Percentiles rank a stretch among this genome's conserved stretches.
These are phyloP conservation scores for Athalia rosae DNA, from an alignment of 2,888 invertebrate genomes.

Conservation along the genomic window DNA sequence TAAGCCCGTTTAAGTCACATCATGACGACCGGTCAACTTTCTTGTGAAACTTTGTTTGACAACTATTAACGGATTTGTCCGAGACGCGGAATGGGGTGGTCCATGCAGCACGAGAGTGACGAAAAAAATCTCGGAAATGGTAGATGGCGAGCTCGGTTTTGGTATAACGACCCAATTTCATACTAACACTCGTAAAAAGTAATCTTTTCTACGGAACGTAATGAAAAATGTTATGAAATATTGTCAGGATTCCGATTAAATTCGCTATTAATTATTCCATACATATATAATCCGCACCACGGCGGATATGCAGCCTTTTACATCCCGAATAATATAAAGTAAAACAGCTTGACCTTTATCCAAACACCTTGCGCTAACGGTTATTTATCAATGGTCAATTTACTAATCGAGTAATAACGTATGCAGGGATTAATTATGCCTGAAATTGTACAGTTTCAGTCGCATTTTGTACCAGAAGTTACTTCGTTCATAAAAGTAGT, in stretches of 20 bases:
- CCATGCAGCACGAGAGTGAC: too few relatives aligned
- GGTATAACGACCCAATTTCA: conserved; percentile 38
- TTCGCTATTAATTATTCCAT: background rate
- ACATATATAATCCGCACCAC: too few relatives aligned
- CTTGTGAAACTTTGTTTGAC: conserved; percentile 21
- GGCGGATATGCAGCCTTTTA: too few relatives aligned
- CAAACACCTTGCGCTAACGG: background rate
- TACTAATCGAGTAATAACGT: background rate
- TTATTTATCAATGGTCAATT: background rate
- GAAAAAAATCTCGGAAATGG: conserved; percentile 12
- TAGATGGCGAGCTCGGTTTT: conserved; percentile 37
- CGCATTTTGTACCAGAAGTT: too few relatives aligned
- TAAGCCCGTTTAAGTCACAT: conserved; percentile 3
- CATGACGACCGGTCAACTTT: conserved; percentile 19
- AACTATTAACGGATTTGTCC: conserved; percentile 39
- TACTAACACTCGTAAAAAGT: conserved; percentile 34
- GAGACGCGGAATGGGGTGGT: background rate
- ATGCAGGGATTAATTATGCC: too few relatives aligned
- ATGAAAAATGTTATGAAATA: background rate
- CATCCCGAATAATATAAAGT: too few relatives aligned
- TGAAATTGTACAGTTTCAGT: too few relatives aligned
- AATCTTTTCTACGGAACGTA: conserved; percentile 21
- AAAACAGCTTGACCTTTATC: background rate
- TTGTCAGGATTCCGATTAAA: conserved; percentile 29
- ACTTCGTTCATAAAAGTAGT: too few relatives aligned